phyloP scores from a whole-genome alignment of 1,140 invertebrate genomes.

The Camponotus pennsylvanicus region DNA sequence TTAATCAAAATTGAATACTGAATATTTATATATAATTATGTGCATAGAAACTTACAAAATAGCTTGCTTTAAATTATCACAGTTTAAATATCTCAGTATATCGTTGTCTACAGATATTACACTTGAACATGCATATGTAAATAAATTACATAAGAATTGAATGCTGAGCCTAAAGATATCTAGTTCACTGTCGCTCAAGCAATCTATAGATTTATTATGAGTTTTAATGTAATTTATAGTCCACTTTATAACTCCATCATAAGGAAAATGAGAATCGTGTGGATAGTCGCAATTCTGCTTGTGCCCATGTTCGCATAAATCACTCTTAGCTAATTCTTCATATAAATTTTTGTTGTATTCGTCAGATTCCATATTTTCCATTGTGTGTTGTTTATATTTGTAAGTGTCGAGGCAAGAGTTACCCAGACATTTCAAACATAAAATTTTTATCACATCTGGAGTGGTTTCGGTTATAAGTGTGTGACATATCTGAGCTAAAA shows the following conservation, averaged over 20 bases:
- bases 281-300: slow-evolving; percentile 39
- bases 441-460: slow-evolving; percentile 70
- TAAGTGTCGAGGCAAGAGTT: slow-evolving; percentile 79
- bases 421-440: slow-evolving; percentile 79
- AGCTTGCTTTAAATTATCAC: slow-evolving; percentile 69
- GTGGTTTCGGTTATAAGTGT: slow-evolving; percentile 67
- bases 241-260: slow-evolving; percentile 76
- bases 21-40: background rate
- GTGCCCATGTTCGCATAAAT: background rate
- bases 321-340: slow-evolving; percentile 9
- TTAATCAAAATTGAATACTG: slow-evolving; percentile 57
- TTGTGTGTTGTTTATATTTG: slow-evolving; percentile 54
- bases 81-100: slow-evolving; percentile 59
- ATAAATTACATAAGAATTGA: slow-evolving; percentile 81
- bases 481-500: slow-evolving; percentile 77
- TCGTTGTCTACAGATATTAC: slow-evolving; percentile 30
- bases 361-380: slow-evolving; percentile 14
- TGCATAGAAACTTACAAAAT: slow-evolving; percentile 75
- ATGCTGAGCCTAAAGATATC: slow-evolving; percentile 77
- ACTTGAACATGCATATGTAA: slow-evolving; percentile 71
- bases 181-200: slow-evolving; percentile 64
- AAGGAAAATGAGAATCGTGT: slow-evolving; percentile 75
- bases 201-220: slow-evolving; percentile 9
- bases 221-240: slow-evolving; percentile 66
- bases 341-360: slow-evolving; percentile 57